A percentile compares a stretch with the other conserved stretches of the same genome.
Conservation (phyloP, 2,888 invertebrate species). For the Drosophila meridiana region DNA sequence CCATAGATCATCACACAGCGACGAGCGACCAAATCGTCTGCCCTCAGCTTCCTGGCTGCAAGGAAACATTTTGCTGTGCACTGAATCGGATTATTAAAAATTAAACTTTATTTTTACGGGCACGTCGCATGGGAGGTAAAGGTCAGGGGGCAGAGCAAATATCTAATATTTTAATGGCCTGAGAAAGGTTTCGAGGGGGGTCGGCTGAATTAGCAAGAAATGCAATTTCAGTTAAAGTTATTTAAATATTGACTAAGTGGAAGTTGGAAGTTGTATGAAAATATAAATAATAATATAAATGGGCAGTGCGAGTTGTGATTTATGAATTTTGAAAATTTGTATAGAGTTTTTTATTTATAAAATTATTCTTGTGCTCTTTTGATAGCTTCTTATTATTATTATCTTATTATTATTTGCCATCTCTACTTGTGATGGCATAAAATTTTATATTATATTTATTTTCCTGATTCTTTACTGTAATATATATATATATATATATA, state of each 20-base stretch:
- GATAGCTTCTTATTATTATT: background rate
- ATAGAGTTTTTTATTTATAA: background rate
- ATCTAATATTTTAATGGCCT: conserved; percentile 20
- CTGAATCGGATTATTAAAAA: conserved; percentile 74
- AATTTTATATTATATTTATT: too few relatives aligned
- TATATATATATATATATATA: background rate
- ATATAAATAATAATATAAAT: background rate
- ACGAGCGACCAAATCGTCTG: conserved; percentile 68
- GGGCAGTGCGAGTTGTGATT: too few relatives aligned
- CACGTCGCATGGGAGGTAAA: background rate
- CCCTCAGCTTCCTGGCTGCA: conserved; percentile 16
- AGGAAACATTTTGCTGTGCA: conserved; percentile 30
- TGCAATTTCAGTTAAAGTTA: background rate
- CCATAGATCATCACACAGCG: conserved; percentile 76
- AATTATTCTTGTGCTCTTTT: background rate
- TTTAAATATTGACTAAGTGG: background rate
- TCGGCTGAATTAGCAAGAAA: background rate
- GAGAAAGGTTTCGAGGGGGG: background rate
- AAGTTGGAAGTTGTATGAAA: background rate
- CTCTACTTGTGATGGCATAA: background rate
- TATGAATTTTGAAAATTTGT: background rate
- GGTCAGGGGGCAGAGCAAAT: conserved; percentile 9
- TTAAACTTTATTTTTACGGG: conserved; percentile 53
- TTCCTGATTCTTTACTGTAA: background rate
- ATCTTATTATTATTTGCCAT: background rate